Base-by-base conservation (phyloP, 2,797 vertebrate species). In the Lutjanus campechanus region DNA sequence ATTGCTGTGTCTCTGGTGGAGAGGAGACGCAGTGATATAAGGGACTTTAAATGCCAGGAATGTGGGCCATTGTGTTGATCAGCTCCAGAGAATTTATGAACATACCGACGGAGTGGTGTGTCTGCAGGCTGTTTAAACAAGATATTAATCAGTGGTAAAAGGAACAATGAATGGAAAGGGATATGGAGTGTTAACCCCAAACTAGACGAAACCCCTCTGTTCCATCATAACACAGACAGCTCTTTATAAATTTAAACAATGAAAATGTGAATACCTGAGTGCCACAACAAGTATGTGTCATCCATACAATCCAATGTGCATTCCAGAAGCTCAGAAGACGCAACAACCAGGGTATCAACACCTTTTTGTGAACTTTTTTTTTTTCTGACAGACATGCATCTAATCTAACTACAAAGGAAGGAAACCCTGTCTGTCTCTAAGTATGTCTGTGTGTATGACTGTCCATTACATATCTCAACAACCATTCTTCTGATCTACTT, bases 81-180 rank as follows among this genome's bases (percentile, higher is more conserved):
- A 91, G 90, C 91, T 94, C 93, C 83, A 81, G 92, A 96, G 94
- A 89, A 95, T 95, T 95, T 95, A 95, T 95, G 94, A 93, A 95
- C 94, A 88, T 82, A 77, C 84, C 82, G 88, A 92, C 69, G 65
- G 90, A 74, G 73, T 89, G 85, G 93, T 94, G 93, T 90, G 93
- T 95, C 92, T 95, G 90, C 84, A 81, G 88, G 86, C 95, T 96
- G 95, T 96, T 96, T 96, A 96, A 95, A 96, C 95, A 96, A 96
- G 95, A 96, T 96, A 94, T 95, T 96, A 95, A 96, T 96, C 94
- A 91, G 94, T 88, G 77, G 90, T 92, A 87, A 94, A 93, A 84
- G 82, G 91, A 96, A 96, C 95, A 96, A 96, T 96, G 87, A 94
- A 92, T 95, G 89, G 93, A 91, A 95, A 92, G 96, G 94, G 95